Evolutionary conservation across 1,140 invertebrate species (phyloP).

Genomic region (Cecropterus lyciades): DNA sequence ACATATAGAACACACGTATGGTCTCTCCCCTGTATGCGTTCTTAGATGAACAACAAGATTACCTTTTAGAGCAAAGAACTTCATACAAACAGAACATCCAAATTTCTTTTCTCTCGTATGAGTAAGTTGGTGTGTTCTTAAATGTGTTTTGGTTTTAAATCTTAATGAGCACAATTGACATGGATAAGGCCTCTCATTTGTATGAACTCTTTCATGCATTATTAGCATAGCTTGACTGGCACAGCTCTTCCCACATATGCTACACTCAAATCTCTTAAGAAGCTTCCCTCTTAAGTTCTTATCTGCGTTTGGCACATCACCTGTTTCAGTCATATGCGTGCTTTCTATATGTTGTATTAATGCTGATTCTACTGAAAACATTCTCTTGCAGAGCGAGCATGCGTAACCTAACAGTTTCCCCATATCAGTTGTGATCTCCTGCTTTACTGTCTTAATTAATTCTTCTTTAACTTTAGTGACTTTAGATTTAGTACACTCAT

Average conservation of each 20-base stretch:
- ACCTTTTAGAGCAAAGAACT: conserved; percentile 81
- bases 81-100: conserved; percentile 84
- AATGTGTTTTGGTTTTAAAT: conserved; percentile 85
- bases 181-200: conserved; percentile 83
- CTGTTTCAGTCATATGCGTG: conserved; percentile 64
- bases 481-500: conserved; percentile 64
- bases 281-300: conserved; percentile 59
- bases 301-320: conserved; percentile 58
- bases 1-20: conserved; percentile 87
- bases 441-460: conserved; percentile 68
- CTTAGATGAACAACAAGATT: conserved; percentile 81
- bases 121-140: conserved; percentile 83
- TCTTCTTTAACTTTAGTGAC: conserved; percentile 65
- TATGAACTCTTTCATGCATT: conserved; percentile 85
- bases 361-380: conserved; percentile 74
- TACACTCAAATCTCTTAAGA: conserved; percentile 71
- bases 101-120: conserved; percentile 84
- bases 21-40: conserved; percentile 86
- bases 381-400: conserved; percentile 83
- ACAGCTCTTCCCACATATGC: conserved; percentile 77
- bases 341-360: conserved; percentile 78
- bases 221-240: conserved; percentile 84
- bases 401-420: conserved; percentile 75
- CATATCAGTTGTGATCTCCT: conserved; percentile 64
- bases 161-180: conserved; percentile 83